phyloP scores from a whole-genome alignment of 2,113 vertebrate genomes.

The Sus scrofa region DNA sequence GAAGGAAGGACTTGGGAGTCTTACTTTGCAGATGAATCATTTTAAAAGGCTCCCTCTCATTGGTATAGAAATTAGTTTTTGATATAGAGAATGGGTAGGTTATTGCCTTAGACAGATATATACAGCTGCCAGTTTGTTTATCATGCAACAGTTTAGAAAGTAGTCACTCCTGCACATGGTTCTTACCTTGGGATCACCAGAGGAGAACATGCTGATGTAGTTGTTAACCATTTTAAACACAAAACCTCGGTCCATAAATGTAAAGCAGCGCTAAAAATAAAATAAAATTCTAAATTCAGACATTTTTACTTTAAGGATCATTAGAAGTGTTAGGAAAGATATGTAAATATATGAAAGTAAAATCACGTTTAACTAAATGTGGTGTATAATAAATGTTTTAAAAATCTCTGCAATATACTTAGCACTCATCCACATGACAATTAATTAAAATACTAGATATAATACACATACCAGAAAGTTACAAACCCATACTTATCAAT shows the following conservation, averaged over 20 bases:
- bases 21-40: not conserved
- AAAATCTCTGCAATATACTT: not conserved
- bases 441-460: not conserved
- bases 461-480: not conserved
- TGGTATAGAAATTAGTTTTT: not conserved
- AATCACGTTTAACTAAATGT: constrained; percentile 38
- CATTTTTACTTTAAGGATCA: not conserved
- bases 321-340: constrained; percentile 27
- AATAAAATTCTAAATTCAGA: constrained; percentile 29
- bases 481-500: not conserved
- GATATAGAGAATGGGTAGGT: not conserved
- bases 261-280: constrained; percentile 94
- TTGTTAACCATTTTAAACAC: constrained; percentile 96
- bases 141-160: not conserved
- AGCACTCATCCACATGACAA: not conserved
- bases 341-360: not conserved
- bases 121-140: not conserved
- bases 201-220: constrained; percentile 96
- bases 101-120: not conserved
- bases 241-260: constrained; percentile 98
- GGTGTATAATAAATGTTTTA: not conserved
- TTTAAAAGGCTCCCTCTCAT: constrained; percentile 35
- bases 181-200: constrained; percentile 95
- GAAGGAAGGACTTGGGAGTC: not conserved
- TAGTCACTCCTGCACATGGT: accelerated